Conservation (phyloP, 2,797 vertebrate genomes). For the Lacerta viridis region DNA sequence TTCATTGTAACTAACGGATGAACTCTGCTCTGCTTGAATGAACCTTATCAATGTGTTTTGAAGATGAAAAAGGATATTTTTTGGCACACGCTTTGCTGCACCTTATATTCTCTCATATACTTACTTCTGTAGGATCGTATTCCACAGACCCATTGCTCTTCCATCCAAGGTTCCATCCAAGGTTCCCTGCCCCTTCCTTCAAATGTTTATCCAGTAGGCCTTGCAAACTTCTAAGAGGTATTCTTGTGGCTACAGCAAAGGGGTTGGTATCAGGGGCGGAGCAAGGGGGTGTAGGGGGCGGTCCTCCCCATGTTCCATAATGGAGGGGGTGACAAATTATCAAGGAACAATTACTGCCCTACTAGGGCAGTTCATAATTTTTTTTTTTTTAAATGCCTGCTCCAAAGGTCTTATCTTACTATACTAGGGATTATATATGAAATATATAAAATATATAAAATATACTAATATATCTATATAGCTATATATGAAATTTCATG, state of each 20-base stretch:
- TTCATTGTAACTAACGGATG: constrained; percentile 58
- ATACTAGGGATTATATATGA: too few relatives aligned
- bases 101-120: neutral
- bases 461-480: too few relatives aligned
- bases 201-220: neutral
- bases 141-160: neutral
- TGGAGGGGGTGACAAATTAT: too few relatives aligned
- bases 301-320: too few relatives aligned
- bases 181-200: neutral
- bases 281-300: too few relatives aligned
- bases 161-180: neutral
- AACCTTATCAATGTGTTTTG: constrained; percentile 4
- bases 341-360: too few relatives aligned
- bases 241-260: neutral
- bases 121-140: neutral
- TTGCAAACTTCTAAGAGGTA: neutral
- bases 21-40: constrained; percentile 36
- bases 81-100: neutral
- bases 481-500: too few relatives aligned
- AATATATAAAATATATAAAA: too few relatives aligned
- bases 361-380: too few relatives aligned
- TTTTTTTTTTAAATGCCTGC: too few relatives aligned
- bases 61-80: constrained; percentile 7
- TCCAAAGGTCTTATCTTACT: too few relatives aligned
- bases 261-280: too few relatives aligned